Base-by-base conservation (phyloP, 35 echinoderm and acorn worm genomes). In the Heliocidaris erythrogramma region DNA sequence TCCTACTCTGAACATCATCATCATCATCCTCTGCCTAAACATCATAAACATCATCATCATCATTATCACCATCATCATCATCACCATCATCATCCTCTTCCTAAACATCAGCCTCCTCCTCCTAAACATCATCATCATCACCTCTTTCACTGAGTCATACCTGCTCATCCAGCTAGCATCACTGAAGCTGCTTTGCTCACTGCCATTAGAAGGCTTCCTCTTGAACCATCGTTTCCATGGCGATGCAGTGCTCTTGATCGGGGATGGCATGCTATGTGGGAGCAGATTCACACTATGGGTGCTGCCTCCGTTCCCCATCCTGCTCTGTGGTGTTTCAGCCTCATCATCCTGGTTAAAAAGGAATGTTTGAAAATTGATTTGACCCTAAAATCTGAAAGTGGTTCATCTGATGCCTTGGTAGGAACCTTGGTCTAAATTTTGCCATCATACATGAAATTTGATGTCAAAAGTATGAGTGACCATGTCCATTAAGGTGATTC, bases 111-210 rank as follows among this genome's bases (percentile, higher is more conserved):
- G n/a, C 4, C n/a, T 42, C 35, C 35, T 42, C 3, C 35, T 42
- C 35, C 35, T 42, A 42, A 42, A 42, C 35, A 78, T 0, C 9
- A 18, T 12, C 2, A 60, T 18, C 59, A 14, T 12, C 59, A 60
- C 18, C 18, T n/a, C 27, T 24, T n/a, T 8, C 21, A 4, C 65
- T 18, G 35, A 42, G 35, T 42, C 65, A 48, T 9, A 95, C 86
- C 90, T 69, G 94, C 96, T 97, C 30, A 92, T 94, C 32, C 95
- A 92, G 89, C 96, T 97, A n/a, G 92, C 95, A 88, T 97, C 96
- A 27, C 96, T 97, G 91, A 96, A 86, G n/a, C 92, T 97, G 86
- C 96, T 97, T n/a, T 92, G 85, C 29, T 94, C 86, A 53, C 96
- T 97, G 69, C 92, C 95, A 27, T 93, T 95, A 4, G 96, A 97